Evolutionary conservation across 2,888 invertebrate genomes (phyloP), one percentile per base, ranked within the genome.

Genomic region (Eumerus sabulonum): DNA sequence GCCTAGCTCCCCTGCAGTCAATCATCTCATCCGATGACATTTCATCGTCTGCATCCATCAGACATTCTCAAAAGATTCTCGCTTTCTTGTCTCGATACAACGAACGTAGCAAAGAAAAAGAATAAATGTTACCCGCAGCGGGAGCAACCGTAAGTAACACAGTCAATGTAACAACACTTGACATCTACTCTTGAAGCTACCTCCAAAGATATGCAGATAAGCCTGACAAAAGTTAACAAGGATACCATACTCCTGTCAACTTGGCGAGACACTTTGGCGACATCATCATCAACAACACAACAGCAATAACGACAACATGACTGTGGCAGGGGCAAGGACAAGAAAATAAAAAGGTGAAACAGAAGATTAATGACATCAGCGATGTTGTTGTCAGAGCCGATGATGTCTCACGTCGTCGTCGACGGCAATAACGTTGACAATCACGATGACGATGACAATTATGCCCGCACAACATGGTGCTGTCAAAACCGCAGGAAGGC

Each of bases 291-390:
- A 27, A 4, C 27, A 40, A 11, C 27, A 11, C 27, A 47, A 42
- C 27, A 27, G 7, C 27, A 27, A 27, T 27, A 27, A 27, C 27
- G 7, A 4, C 27, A 40, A 11, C 27, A 9, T 13, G 40, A 42
- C 27, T 4, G 7, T 7, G 7, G 7, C 7, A 27, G 7, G 27
- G 27, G 27, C 7, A 47, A 47, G n/a, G 44, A 53, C 40, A 36
- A 59, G 27, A 7, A 27, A 4, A 7, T 2, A 27, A 27, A 27
- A 27, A 27, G 7, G 27, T 27, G 27, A 54, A 64, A 42, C 45
- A 57, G 18, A 73, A 74, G 79, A 79, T 79, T 74, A 74, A 79
- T 79, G 79, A 79, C 79, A 74, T 68, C 68, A 77, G 66, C 72
- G 76, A 66, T 27, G 27, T 59, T 42, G 17, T 35, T 17, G 38